Conservation (phyloP, 2,797 vertebrate genomes). For the Acrossocheilus fasciatus region DNA sequence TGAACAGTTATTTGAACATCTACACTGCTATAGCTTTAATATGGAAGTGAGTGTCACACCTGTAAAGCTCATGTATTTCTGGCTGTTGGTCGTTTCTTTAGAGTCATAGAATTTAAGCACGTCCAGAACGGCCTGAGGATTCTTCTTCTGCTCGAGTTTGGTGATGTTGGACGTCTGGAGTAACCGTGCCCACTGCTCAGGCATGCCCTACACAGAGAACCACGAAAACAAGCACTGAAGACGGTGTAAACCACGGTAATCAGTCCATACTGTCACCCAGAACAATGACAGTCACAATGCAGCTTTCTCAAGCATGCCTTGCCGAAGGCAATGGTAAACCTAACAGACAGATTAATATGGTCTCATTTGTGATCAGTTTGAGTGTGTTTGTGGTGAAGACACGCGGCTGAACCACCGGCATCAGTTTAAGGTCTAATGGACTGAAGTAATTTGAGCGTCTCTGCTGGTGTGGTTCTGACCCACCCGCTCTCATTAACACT, state of each 20-base stretch:
- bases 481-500: slow-evolving; percentile 24
- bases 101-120: slow-evolving; percentile 96
- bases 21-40: neutral
- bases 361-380: neutral
- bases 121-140: slow-evolving; percentile 94
- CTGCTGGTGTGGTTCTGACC: slow-evolving; percentile 2
- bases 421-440: slow-evolving; percentile 44
- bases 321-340: neutral
- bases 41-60: slow-evolving; percentile 70
- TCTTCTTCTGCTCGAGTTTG: slow-evolving; percentile 96
- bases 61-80: slow-evolving; percentile 99
- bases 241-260: neutral
- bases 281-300: too few species aligned
- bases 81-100: slow-evolving; percentile 92
- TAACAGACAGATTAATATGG: neutral
- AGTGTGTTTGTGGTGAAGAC: slow-evolving; percentile 13
- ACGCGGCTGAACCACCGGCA: neutral
- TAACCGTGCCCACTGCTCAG: slow-evolving; percentile 93
- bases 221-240: slow-evolving; percentile 44
- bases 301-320: neutral
- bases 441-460: slow-evolving; percentile 39
- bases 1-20: neutral
- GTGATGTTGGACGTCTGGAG: slow-evolving; percentile 97
- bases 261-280: neutral
- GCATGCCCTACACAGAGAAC: slow-evolving; percentile 86